A percentile compares a stretch with the other conserved stretches of the same genome.
Evolutionary conservation across 2,113 vertebrate genomes (phyloP).

Genomic region (Pristiophorus japonicus): DNA sequence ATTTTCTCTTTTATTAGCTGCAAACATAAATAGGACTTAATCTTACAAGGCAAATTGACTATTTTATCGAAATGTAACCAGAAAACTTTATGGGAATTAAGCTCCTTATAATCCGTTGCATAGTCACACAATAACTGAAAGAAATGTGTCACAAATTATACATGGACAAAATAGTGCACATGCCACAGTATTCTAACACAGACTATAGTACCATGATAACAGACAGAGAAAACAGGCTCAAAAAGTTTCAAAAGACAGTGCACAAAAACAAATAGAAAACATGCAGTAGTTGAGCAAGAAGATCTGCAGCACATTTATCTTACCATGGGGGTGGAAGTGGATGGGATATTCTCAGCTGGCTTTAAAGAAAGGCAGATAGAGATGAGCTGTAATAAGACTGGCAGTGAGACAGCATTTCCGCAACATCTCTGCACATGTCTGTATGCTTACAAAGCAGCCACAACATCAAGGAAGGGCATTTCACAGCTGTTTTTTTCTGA

Average conservation of each 20-base stretch:
- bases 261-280: slow-evolving; percentile 3
- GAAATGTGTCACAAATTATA: not conserved
- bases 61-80: not conserved
- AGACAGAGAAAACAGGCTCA: too few relatives aligned
- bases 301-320: slow-evolving; percentile 63
- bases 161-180: not conserved
- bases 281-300: not conserved
- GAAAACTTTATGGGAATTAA: not conserved
- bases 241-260: not conserved
- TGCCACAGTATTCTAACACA: not conserved
- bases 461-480: not conserved
- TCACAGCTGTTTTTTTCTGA: not conserved
- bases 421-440: slow-evolving; percentile 5
- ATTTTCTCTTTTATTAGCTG: not conserved
- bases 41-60: not conserved
- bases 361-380: slow-evolving; percentile 99
- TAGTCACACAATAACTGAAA: not conserved
- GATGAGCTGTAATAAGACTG: slow-evolving; percentile 81
- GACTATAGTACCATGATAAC: not conserved
- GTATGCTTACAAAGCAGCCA: not conserved
- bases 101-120: not conserved
- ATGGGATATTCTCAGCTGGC: slow-evolving; percentile 90
- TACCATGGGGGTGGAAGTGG: slow-evolving; percentile 88
- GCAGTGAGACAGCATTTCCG: slow-evolving; percentile 24
- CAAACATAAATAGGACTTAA: not conserved